A percentile compares a stretch with the other conserved stretches of the same genome.
Evolutionary conservation across 2,113 vertebrate species (phyloP).

Genomic region (Alosa alosa): DNA sequence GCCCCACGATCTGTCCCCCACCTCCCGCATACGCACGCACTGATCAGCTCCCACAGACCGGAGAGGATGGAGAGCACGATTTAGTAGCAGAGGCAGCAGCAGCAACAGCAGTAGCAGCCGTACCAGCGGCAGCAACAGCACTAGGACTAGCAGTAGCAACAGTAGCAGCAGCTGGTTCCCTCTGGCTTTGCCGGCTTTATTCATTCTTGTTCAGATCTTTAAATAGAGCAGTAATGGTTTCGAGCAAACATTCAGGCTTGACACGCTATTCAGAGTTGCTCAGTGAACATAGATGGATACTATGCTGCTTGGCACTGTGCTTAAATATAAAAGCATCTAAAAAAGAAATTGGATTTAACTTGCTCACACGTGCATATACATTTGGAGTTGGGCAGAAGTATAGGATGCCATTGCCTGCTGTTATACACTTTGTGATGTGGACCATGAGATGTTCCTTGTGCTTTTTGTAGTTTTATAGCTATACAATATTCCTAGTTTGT

Average conservation of each 20-base stretch:
- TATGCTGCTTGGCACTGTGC: neutral
- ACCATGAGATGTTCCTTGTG: neutral
- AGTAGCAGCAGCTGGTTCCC: neutral
- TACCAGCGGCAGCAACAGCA: neutral
- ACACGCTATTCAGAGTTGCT: neutral
- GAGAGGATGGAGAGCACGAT: neutral
- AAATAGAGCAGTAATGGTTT: conserved; percentile 23
- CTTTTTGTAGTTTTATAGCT: neutral
- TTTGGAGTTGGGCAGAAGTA: neutral
- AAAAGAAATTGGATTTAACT: neutral
- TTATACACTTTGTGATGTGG: neutral
- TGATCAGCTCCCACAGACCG: neutral
- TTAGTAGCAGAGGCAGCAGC: neutral
- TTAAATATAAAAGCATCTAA: conserved; percentile 9
- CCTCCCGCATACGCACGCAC: neutral
- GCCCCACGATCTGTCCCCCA: conserved; percentile 15
- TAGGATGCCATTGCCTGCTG: neutral
- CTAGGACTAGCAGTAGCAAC: neutral
- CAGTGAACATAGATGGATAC: neutral
- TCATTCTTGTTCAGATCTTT: conserved; percentile 5
- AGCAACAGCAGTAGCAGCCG: neutral
- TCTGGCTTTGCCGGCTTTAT: neutral
- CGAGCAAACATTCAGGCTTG: neutral
- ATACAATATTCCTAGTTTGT: neutral
- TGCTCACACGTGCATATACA: conserved; percentile 1